phyloP scores from a whole-genome alignment of 2,113 vertebrate genomes.

The Atherinomorus stipes region DNA sequence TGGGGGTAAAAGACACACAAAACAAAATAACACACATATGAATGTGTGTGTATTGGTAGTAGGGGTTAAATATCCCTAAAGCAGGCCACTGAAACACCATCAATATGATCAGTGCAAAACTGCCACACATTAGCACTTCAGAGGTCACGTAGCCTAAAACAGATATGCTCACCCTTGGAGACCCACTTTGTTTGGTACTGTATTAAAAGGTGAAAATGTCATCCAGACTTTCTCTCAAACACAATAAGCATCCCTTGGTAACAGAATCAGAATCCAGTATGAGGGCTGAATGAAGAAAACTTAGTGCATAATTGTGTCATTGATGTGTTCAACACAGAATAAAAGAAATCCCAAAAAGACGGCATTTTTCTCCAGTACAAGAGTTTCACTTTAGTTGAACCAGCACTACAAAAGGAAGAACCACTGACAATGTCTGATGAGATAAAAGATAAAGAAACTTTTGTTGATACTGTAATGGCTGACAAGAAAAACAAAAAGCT shows the following conservation, averaged over 20 bases:
- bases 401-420: no score
- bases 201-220: slow-evolving; percentile 47
- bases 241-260: slow-evolving; percentile 21
- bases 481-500: no score
- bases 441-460: no score
- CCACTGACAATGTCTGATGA: no score
- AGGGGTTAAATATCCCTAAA: slow-evolving; percentile 35
- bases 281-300: slow-evolving; percentile 1
- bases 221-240: slow-evolving; percentile 27
- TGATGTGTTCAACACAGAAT: background rate
- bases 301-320: slow-evolving; percentile 1
- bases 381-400: no score
- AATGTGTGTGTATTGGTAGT: background rate
- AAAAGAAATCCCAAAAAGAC: background rate
- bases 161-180: slow-evolving; percentile 56
- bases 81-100: slow-evolving; percentile 49
- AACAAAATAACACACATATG: slow-evolving; percentile 28
- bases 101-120: slow-evolving; percentile 68
- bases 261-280: slow-evolving; percentile 15
- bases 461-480: no score
- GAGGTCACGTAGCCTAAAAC: slow-evolving; percentile 66
- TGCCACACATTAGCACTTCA: slow-evolving; percentile 76
- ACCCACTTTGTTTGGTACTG: slow-evolving; percentile 36
- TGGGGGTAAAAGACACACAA: slow-evolving; percentile 41
- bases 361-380: no score